Evolutionary conservation across 2,797 vertebrate species (phyloP).

Genomic region (Mus caroli): DNA sequence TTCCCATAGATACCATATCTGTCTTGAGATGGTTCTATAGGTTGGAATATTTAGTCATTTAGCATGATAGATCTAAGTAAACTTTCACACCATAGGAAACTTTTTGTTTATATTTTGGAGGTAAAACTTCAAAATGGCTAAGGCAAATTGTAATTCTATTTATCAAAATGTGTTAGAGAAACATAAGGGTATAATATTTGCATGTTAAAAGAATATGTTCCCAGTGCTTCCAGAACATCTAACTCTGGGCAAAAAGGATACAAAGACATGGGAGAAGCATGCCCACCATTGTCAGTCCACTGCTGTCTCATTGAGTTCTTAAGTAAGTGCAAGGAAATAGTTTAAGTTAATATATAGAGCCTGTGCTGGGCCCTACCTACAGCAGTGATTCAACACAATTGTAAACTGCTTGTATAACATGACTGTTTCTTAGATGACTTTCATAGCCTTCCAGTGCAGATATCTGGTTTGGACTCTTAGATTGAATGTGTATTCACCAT

Average conservation of each 20-base stretch:
- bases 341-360: not conserved
- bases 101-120: slow-evolving; percentile 36
- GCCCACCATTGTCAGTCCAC: not conserved
- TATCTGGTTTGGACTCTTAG: not conserved
- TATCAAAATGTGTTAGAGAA: slow-evolving; percentile 5
- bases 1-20: slow-evolving; percentile 8
- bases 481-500: slow-evolving; percentile 25
- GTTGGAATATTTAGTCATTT: slow-evolving; percentile 7
- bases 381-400: not conserved
- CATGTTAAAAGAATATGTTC: not conserved
- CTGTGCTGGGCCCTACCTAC: not conserved
- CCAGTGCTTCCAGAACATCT: not conserved
- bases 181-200: not conserved
- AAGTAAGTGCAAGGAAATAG: slow-evolving; percentile 25
- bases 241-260: not conserved
- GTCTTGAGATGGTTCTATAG: not conserved
- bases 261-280: not conserved
- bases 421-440: slow-evolving; percentile 49
- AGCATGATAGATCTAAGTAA: slow-evolving; percentile 9
- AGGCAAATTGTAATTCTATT: not conserved
- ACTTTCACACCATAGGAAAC: slow-evolving; percentile 29
- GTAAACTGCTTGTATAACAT: slow-evolving; percentile 5
- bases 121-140: slow-evolving; percentile 52
- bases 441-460: not conserved
- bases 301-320: not conserved